Percentiles rank a stretch among this genome's conserved stretches.
Conservation (phyloP, 2,113 vertebrate species). For the Typhlomys cinereus region DNA sequence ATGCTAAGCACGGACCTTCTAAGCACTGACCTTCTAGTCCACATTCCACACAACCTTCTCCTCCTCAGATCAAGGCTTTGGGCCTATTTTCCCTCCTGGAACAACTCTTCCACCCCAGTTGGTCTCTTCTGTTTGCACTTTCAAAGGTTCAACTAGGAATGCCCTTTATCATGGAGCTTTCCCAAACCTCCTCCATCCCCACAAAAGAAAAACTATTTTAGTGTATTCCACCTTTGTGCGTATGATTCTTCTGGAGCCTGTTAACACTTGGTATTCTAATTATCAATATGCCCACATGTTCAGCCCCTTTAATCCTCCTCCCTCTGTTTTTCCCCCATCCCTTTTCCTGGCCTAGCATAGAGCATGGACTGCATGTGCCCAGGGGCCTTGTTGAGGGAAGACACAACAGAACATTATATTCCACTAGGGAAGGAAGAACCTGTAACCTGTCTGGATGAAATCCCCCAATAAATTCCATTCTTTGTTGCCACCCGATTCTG, state of each 20-base stretch:
- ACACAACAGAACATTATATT: not conserved
- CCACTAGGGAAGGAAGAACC: slow-evolving; percentile 1
- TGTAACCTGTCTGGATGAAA: slow-evolving; percentile 5
- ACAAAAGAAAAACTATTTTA: not conserved
- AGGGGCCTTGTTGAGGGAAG: not conserved
- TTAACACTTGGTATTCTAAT: not conserved
- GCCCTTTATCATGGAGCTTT: not conserved
- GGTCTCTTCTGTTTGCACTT: not conserved
- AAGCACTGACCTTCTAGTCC: too few species aligned
- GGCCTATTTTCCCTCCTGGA: not conserved
- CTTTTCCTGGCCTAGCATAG: not conserved
- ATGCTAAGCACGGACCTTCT: not conserved
- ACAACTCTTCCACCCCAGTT: not conserved
- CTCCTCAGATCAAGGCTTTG: not conserved
- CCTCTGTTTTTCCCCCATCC: not conserved
- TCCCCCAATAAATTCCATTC: slow-evolving; percentile 5
- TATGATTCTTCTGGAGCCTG: not conserved
- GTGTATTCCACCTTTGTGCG: not conserved
- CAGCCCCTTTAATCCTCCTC: not conserved
- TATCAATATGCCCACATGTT: not conserved
- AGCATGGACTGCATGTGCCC: not conserved
- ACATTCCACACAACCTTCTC: fast-evolving
- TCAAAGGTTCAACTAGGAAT: not conserved
- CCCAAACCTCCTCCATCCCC: not conserved
- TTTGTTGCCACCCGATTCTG: slow-evolving; percentile 19